phyloP scores from a whole-genome alignment of 2,113 vertebrate species.

The Ardeotis arabs region DNA sequence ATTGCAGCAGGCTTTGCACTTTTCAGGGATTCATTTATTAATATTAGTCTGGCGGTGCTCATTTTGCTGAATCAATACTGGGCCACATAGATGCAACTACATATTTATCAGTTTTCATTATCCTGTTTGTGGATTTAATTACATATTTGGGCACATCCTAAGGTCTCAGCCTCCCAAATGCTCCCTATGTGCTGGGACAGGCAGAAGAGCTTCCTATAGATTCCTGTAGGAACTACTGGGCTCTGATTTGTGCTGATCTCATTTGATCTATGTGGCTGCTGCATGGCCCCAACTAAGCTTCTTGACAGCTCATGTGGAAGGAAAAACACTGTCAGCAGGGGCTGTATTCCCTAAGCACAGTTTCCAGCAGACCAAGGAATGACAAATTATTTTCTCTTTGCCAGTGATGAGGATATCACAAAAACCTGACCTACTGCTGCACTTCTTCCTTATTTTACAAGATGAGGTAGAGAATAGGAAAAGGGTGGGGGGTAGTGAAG shows the following conservation, averaged over 20 bases:
- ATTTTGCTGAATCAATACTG: slow-evolving; percentile 61
- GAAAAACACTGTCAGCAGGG: slow-evolving; percentile 43
- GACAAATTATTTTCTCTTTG: slow-evolving; percentile 70
- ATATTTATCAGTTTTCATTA: slow-evolving; percentile 74
- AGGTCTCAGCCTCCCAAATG: slow-evolving; percentile 18
- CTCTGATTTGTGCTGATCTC: neutral
- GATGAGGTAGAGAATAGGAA: neutral
- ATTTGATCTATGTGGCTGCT: neutral
- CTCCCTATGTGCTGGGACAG: neutral
- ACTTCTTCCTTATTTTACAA: slow-evolving; percentile 40
- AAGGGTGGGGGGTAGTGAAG: neutral
- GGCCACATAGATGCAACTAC: slow-evolving; percentile 62
- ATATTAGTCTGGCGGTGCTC: slow-evolving; percentile 52
- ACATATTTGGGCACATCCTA: slow-evolving; percentile 44
- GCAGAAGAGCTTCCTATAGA: neutral
- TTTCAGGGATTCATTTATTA: slow-evolving; percentile 62
- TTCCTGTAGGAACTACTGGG: neutral
- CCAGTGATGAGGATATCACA: slow-evolving; percentile 46
- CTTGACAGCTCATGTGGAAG: slow-evolving; percentile 55
- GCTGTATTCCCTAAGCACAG: slow-evolving; percentile 40
- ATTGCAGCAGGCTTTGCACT: slow-evolving; percentile 2
- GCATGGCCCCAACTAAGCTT: slow-evolving; percentile 21
- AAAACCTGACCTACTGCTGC: slow-evolving; percentile 48
- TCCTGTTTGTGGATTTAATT: slow-evolving; percentile 63
- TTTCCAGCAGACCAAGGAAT: slow-evolving; percentile 58